These are phyloP conservation scores for Drosophila lutescens DNA, from an alignment of 2,888 invertebrate species.

Conservation along the genomic window DNA sequence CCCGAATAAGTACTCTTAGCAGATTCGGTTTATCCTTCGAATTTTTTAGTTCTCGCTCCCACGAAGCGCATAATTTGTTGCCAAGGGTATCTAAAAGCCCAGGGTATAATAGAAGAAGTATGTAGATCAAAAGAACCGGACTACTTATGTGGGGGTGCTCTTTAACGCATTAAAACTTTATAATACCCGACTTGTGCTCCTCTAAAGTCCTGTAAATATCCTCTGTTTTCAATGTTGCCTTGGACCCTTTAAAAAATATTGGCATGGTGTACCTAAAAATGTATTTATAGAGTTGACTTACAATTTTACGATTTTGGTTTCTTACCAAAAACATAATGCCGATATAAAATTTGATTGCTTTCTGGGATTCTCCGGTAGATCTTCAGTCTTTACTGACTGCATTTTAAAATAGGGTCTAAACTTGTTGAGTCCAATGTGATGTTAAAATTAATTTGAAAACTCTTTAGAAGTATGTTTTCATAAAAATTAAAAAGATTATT, in stretches of 20 bases:
- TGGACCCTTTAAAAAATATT: neutral
- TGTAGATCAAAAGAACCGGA: neutral
- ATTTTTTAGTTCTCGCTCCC: neutral
- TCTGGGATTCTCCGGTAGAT: conserved; percentile 85
- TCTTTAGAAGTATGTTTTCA: too few relatives aligned
- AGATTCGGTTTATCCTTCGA: neutral
- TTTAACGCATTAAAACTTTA: neutral
- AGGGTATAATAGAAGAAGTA: too few relatives aligned
- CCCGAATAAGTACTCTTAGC: neutral
- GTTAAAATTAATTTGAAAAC: too few relatives aligned
- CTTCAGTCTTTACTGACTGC: neutral
- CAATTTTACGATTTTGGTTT: neutral
- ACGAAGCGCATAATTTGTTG: neutral
- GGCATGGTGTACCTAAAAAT: neutral
- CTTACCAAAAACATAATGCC: conserved; percentile 87
- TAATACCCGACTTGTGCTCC: neutral
- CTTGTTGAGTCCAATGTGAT: too few relatives aligned
- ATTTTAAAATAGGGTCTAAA: conserved; percentile 1
- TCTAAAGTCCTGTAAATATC: neutral
- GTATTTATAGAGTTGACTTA: neutral
- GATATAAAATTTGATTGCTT: conserved; percentile 87
- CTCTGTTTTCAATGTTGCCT: neutral
- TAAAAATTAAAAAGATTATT: too few relatives aligned
- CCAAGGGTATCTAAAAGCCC: neutral
- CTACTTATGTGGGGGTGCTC: neutral